Percentiles rank a stretch among this genome's conserved stretches.
phyloP scores from a whole-genome alignment of 2,888 invertebrate genomes.

The Andrena flavipes region DNA sequence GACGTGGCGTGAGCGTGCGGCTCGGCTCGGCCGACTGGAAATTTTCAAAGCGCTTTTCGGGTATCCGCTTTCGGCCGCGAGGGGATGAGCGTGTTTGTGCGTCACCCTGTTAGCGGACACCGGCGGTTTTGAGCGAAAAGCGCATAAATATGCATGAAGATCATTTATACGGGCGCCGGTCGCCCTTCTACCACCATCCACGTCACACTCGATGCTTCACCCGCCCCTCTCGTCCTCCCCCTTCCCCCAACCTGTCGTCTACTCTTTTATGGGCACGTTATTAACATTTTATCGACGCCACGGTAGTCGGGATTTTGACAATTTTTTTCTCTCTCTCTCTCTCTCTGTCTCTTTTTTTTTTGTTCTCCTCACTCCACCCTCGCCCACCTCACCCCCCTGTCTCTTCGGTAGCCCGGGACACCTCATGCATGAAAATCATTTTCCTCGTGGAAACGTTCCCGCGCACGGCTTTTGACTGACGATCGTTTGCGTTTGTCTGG shows the following conservation, averaged over 20 bases:
- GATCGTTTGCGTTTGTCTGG: slow-evolving; percentile 71
- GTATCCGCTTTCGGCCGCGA: slow-evolving; percentile 77
- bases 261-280: slow-evolving; percentile 71
- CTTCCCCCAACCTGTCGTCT: slow-evolving; percentile 31
- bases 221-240: slow-evolving; percentile 34
- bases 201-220: slow-evolving; percentile 3
- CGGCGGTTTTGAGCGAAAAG: slow-evolving; percentile 82
- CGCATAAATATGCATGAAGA: slow-evolving; percentile 84
- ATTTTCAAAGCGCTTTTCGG: slow-evolving; percentile 81
- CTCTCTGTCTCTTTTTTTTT: background rate
- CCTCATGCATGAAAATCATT: slow-evolving; percentile 53
- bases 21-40: slow-evolving; percentile 74
- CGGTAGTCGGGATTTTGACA: slow-evolving; percentile 56
- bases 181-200: slow-evolving; percentile 44
- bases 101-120: slow-evolving; percentile 78
- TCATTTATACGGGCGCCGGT: slow-evolving; percentile 81
- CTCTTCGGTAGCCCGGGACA: background rate
- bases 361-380: background rate
- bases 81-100: slow-evolving; percentile 73
- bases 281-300: slow-evolving; percentile 79
- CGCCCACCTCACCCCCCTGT: background rate
- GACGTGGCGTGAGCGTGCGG: slow-evolving; percentile 63
- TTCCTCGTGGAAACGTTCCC: slow-evolving; percentile 39
- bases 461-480: slow-evolving; percentile 57
- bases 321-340: slow-evolving; percentile 29